phyloP scores from a whole-genome alignment of 2,113 vertebrate genomes.

The Camelus dromedarius region DNA sequence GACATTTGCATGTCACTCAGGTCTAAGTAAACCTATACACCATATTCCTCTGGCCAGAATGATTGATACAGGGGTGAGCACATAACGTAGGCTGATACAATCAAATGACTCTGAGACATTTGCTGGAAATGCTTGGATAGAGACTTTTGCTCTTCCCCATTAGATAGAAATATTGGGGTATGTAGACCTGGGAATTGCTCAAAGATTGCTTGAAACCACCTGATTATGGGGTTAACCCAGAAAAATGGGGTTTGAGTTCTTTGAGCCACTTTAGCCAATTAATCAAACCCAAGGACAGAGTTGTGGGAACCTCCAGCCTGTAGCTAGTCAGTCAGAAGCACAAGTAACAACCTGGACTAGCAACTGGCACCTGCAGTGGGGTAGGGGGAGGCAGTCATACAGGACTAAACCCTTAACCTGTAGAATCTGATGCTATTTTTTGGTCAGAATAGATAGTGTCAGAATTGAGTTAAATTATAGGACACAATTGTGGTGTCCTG shows the following conservation, averaged over 20 bases:
- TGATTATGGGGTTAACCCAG: neutral
- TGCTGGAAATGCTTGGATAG: neutral
- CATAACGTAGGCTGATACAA: neutral
- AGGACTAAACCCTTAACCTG: neutral
- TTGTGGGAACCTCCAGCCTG: neutral
- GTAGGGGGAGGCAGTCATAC: neutral
- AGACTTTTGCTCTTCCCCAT: neutral
- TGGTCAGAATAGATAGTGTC: neutral
- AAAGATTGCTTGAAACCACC: neutral
- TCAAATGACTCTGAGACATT: neutral
- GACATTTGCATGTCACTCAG: conserved; percentile 2
- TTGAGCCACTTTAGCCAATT: neutral
- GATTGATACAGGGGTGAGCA: neutral
- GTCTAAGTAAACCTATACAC: neutral
- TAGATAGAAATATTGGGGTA: neutral
- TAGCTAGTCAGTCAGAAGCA: neutral
- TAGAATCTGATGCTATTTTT: neutral
- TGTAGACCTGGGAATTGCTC: neutral
- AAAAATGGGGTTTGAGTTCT: neutral
- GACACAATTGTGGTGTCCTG: neutral
- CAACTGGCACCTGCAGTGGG: neutral
- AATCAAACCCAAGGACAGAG: neutral
- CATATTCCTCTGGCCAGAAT: neutral
- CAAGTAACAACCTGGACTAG: neutral
- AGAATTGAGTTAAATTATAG: neutral